These are phyloP conservation scores for Sebastes vulpes DNA, from an alignment of 2,797 vertebrate genomes.

Conservation along the genomic window DNA sequence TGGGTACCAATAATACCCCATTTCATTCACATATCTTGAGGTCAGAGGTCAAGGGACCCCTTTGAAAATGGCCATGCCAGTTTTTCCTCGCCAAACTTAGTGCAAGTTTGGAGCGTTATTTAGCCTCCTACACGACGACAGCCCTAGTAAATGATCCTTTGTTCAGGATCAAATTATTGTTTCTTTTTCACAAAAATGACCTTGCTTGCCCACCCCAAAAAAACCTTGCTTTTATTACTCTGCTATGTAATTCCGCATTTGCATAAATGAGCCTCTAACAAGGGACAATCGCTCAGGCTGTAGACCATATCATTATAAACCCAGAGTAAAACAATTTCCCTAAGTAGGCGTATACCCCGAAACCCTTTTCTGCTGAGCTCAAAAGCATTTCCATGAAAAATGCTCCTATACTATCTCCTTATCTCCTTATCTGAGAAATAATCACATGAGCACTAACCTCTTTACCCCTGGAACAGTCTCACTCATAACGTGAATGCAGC, in stretches of 20 bases:
- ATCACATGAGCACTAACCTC: constrained; percentile 34
- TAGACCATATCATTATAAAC: constrained; percentile 10
- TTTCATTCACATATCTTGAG: too few species aligned
- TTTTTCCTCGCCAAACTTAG: too few species aligned
- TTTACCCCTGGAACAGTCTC: constrained; percentile 14
- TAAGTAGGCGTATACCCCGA: background rate
- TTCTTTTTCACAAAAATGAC: background rate
- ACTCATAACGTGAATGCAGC: constrained; percentile 11
- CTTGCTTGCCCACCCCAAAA: background rate
- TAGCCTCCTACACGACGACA: too few species aligned
- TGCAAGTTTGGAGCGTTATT: too few species aligned
- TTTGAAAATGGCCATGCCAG: too few species aligned
- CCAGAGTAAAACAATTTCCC: constrained; percentile 24
- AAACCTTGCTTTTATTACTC: background rate
- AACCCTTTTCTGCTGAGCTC: constrained; percentile 5
- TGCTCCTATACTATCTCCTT: background rate
- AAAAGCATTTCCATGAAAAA: constrained; percentile 45
- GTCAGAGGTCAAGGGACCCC: too few species aligned
- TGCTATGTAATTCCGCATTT: background rate
- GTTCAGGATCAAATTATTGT: constrained; percentile 2
- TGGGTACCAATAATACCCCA: too few species aligned
- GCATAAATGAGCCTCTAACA: background rate
- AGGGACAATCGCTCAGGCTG: background rate
- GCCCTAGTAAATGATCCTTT: background rate
- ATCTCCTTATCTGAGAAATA: constrained; percentile 22